phyloP scores from a whole-genome alignment of 35 echinoderm and acorn worm genomes.

The Heliocidaris tuberculata region DNA sequence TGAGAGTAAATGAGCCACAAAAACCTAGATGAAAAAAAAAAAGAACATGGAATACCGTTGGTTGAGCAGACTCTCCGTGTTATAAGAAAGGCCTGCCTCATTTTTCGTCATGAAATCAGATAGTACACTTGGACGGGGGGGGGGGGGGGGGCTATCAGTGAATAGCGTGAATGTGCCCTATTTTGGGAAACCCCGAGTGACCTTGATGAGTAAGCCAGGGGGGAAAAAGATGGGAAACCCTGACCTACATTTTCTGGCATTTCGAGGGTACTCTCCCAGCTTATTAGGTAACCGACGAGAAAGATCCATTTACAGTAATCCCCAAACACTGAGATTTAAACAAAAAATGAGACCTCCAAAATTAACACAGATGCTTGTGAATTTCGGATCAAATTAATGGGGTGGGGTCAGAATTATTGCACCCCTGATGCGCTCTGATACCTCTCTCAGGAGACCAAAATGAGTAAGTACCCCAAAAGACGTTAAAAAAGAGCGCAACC shows the following conservation, averaged over 20 bases:
- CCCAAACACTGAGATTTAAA: background rate
- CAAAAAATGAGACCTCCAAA: background rate
- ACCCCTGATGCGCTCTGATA: background rate
- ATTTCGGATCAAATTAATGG: background rate
- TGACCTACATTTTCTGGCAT: background rate
- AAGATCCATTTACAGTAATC: background rate
- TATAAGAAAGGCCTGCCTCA: no score
- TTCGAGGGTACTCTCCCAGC: background rate
- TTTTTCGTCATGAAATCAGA: no score
- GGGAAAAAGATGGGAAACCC: background rate
- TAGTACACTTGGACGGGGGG: no score
- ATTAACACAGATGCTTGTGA: background rate
- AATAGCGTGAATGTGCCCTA: background rate
- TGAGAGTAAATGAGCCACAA: no score
- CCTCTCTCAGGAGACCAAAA: background rate
- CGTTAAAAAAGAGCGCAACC: background rate
- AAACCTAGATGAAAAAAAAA: no score
- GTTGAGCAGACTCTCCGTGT: no score
- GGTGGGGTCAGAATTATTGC: background rate
- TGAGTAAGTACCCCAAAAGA: background rate
- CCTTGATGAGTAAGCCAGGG: background rate
- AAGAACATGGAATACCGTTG: no score
- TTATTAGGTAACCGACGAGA: background rate
- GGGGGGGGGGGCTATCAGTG: background rate
- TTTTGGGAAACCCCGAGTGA: background rate